phyloP scores from a whole-genome alignment of 2,888 invertebrate species.

The Nemoura dubitans region DNA sequence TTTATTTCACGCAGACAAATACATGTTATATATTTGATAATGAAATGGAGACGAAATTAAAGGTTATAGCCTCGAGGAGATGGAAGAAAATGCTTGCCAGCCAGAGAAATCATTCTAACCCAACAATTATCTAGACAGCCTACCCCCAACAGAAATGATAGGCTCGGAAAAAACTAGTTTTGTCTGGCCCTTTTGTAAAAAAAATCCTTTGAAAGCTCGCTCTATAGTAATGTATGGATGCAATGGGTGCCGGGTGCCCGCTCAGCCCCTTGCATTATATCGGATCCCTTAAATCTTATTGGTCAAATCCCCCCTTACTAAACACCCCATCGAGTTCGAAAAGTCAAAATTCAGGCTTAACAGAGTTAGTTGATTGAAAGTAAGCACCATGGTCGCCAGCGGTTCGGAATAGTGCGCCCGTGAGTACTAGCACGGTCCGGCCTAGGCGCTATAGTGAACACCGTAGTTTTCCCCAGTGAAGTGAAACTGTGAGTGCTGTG shows the following conservation, averaged over 20 bases:
- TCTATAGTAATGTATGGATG: neutral
- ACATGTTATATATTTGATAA: neutral
- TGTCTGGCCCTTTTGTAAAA: neutral
- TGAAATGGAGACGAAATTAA: neutral
- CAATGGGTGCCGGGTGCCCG: neutral
- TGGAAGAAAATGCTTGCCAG: neutral
- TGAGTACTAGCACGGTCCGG: neutral
- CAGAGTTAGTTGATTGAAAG: conserved; percentile 30
- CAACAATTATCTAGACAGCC: neutral
- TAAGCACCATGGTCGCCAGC: neutral
- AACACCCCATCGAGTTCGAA: conserved; percentile 16
- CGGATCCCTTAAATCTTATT: neutral
- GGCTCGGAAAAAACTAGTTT: neutral
- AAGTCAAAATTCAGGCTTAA: conserved; percentile 18
- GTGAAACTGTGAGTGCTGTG: neutral
- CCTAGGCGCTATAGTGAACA: neutral
- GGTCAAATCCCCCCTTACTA: conserved; percentile 26
- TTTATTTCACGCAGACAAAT: neutral
- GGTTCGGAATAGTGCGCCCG: neutral
- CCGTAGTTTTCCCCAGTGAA: neutral
- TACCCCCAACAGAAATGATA: conserved; percentile 20
- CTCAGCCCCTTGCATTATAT: conserved; percentile 15
- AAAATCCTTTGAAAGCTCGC: neutral
- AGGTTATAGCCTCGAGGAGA: neutral
- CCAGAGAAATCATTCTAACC: neutral